Percentiles rank a stretch among this genome's conserved stretches.
Evolutionary conservation across 2,797 vertebrate species (phyloP).

Genomic region (Intellagama lesueurii): DNA sequence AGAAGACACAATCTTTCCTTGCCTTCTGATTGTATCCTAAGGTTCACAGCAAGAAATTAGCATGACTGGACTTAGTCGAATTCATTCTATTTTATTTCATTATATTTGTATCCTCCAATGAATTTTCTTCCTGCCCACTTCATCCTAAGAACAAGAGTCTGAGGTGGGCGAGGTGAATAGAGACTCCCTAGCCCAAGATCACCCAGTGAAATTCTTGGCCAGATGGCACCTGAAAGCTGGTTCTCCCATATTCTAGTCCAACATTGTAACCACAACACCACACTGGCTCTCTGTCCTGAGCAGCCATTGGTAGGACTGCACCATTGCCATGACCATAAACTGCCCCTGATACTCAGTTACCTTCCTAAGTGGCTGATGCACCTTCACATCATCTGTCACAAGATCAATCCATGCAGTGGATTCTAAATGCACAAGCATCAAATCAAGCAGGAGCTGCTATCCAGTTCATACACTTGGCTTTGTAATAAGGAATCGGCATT

Average conservation of each 20-base stretch:
- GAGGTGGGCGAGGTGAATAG: too few relatives aligned
- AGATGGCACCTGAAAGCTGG: too few relatives aligned
- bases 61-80: neutral
- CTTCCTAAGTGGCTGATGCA: neutral
- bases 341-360: neutral
- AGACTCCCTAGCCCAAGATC: too few relatives aligned
- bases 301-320: neutral
- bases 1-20: too few relatives aligned
- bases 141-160: too few relatives aligned
- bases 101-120: too few relatives aligned
- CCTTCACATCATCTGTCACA: neutral
- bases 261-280: too few relatives aligned
- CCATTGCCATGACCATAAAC: neutral
- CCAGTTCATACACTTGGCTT: neutral
- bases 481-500: neutral
- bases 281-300: neutral
- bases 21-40: too few relatives aligned
- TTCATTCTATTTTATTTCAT: neutral
- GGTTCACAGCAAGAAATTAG: neutral
- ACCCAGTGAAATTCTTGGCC: too few relatives aligned
- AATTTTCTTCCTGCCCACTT: too few relatives aligned
- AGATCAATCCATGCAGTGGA: neutral
- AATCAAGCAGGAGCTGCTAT: neutral
- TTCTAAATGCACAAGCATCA: neutral
- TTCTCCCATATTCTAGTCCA: too few relatives aligned